Percentiles rank a stretch among this genome's conserved stretches.
Conservation (phyloP, 2,113 vertebrate genomes). For the Ophiodon elongatus region DNA sequence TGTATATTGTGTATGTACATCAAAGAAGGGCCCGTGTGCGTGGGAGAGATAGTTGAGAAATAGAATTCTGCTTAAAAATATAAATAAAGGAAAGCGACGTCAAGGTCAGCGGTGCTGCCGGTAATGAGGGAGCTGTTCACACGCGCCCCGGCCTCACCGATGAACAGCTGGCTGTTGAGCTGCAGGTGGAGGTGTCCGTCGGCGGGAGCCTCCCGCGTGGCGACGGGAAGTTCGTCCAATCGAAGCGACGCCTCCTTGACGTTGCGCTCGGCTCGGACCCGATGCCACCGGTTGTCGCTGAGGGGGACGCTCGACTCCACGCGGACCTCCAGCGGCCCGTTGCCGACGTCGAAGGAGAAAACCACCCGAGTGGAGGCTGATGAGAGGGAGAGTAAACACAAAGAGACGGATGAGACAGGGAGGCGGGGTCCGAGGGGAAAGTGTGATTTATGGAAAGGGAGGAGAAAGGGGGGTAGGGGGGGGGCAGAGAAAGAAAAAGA, state of each 20-base stretch:
- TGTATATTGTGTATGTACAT: too few relatives aligned
- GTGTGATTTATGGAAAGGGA: background rate
- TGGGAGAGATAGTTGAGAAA: background rate
- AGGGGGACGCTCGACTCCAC: conserved; percentile 84
- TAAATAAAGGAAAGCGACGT: background rate
- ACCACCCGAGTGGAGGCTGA: conserved; percentile 80
- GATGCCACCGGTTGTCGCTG: conserved; percentile 94
- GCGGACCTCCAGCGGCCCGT: conserved; percentile 90
- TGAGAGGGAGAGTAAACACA: background rate
- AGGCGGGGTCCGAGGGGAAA: background rate
- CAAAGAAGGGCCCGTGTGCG: background rate
- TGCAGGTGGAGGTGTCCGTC: conserved; percentile 93
- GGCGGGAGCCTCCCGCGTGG: conserved; percentile 82
- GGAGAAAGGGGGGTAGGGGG: too few relatives aligned
- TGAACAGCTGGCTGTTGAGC: conserved; percentile 96
- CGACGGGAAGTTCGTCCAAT: conserved; percentile 87
- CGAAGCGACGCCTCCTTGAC: conserved; percentile 91
- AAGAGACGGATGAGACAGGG: background rate
- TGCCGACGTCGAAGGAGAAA: conserved; percentile 96
- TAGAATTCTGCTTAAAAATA: background rate
- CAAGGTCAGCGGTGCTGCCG: background rate
- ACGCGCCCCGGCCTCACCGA: conserved; percentile 81
- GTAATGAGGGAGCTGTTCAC: background rate
- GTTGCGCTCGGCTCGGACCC: conserved; percentile 91
- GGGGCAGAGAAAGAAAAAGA: too few relatives aligned